Percentiles rank a stretch among this genome's conserved stretches.
These are phyloP conservation scores for Actinernus sp. DNA, from an alignment of 92 coral and sea anemone species.

Conservation along the genomic window DNA sequence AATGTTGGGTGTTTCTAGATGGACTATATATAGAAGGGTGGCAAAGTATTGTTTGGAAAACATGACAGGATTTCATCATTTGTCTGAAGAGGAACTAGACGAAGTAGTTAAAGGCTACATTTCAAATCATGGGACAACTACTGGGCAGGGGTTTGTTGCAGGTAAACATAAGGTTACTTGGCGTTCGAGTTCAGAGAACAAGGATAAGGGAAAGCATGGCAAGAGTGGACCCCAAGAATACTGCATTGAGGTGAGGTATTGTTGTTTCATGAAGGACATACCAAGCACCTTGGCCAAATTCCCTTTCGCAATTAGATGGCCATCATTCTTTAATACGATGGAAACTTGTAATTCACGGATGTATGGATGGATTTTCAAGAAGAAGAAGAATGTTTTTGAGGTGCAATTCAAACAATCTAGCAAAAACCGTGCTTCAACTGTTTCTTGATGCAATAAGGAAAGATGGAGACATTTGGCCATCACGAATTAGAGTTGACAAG, in stretches of 20 bases:
- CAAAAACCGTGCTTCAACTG: constrained; percentile 16
- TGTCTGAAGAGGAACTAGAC: constrained; percentile 39
- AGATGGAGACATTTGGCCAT: constrained; percentile 29
- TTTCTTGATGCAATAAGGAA: constrained; percentile 23
- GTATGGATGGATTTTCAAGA: constrained; percentile 47
- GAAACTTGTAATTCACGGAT: too few species aligned
- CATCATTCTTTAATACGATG: constrained; percentile 55
- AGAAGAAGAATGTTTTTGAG: constrained; percentile 21
- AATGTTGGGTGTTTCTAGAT: constrained; percentile 58
- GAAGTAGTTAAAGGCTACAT: constrained; percentile 29
- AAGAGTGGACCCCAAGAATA: constrained; percentile 61
- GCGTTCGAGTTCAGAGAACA: constrained; percentile 25
- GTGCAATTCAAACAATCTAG: constrained; percentile 5
- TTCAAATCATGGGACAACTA: constrained; percentile 37
- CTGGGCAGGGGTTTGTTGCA: constrained; percentile 49
- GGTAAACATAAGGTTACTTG: constrained; percentile 28
- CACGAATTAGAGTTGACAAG: constrained; percentile 19
- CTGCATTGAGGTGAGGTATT: constrained; percentile 47
- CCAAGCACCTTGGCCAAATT: constrained; percentile 56
- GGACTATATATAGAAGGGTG: constrained; percentile 50
- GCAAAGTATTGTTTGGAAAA: constrained; percentile 60
- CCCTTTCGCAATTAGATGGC: constrained; percentile 53
- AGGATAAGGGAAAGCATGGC: constrained; percentile 40
- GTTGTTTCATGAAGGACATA: constrained; percentile 45
- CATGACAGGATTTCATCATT: constrained; percentile 49